phyloP scores from a whole-genome alignment of 2,797 vertebrate species.

The Saguinus oedipus region DNA sequence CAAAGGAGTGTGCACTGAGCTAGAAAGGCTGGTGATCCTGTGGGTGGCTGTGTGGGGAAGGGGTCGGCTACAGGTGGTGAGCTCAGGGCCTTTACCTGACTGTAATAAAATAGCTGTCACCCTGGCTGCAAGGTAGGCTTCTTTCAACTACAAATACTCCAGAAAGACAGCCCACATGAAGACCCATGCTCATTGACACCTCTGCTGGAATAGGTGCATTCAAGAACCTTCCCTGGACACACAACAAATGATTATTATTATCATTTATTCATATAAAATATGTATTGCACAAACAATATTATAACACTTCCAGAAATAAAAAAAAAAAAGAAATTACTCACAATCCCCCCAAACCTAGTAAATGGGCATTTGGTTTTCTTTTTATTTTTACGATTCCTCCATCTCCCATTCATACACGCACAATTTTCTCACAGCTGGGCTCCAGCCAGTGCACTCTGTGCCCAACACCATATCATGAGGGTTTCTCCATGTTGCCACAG shows the following conservation, averaged over 20 bases:
- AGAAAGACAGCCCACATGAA: not conserved
- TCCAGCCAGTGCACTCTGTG: not conserved
- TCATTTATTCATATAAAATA: not conserved
- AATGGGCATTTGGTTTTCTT: not conserved
- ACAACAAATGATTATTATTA: not conserved
- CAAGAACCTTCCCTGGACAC: not conserved
- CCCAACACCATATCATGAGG: not conserved
- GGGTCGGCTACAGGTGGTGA: fast-evolving
- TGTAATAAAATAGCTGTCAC: not conserved
- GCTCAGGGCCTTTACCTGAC: not conserved
- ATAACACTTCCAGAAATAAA: not conserved
- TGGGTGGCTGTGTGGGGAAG: too few relatives aligned
- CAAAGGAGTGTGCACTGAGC: not conserved
- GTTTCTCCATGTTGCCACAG: fast-evolving
- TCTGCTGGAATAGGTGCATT: not conserved
- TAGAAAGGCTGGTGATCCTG: not conserved
- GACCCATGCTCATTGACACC: not conserved
- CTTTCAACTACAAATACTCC: not conserved
- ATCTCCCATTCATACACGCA: not conserved
- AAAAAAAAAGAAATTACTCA: not conserved
- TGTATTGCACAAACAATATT: not conserved
- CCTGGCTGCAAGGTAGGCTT: not conserved
- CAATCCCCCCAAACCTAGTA: not conserved
- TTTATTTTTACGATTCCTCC: not conserved
- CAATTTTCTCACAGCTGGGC: not conserved